Evolutionary conservation across 2,888 invertebrate genomes (phyloP), one percentile per base, ranked within the genome.

Genomic region (Nomada fabriciana): DNA sequence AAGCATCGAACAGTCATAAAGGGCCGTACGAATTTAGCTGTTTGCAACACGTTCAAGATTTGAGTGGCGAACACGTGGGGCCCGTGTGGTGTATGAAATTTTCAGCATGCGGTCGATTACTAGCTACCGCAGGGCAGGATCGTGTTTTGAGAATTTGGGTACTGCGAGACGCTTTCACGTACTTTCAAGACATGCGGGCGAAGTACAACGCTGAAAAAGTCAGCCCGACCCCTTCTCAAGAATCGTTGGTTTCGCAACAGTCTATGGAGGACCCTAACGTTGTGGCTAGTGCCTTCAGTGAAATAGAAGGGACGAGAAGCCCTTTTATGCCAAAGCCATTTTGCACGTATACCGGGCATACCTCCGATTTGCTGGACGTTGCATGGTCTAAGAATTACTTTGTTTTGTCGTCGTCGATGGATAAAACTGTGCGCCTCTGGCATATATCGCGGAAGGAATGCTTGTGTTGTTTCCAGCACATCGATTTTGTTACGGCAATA

Each of bases 21-120:
- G 99, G 99, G 0, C 99, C 99, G 0, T 98, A 98, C 92, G 99
- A 99, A 94, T 99, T 99, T 94, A 96, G 96, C 81, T 98, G 98
- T 68, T 95, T 99, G 36, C 96, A 98, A 92, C 97, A 98, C 89
- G 97, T 99, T 0, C 98, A 98, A 94, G 98, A 97, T 88, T 95
- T 98, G 89, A 96, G 96, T 78, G 96, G 96, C 1, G 97, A 97
- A 76, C 98, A 99, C 94, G 96, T 96, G 15, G 98, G 98, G 63
- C 98, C 99, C 1, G 98, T 99, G 88, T 99, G 99, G 99, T 98
- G 98, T 92, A 98, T 99, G 97, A 98, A 98, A 94, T 99, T 99
- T 94, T 99, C 98, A 75, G 97, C 97, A 76, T 99, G 99, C 94
- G 99, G 99, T 0, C 95, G 98, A 18, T 95, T 99, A 82, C 94